Conservation (phyloP, 2,888 invertebrate species). For the Carcina quercana region DNA sequence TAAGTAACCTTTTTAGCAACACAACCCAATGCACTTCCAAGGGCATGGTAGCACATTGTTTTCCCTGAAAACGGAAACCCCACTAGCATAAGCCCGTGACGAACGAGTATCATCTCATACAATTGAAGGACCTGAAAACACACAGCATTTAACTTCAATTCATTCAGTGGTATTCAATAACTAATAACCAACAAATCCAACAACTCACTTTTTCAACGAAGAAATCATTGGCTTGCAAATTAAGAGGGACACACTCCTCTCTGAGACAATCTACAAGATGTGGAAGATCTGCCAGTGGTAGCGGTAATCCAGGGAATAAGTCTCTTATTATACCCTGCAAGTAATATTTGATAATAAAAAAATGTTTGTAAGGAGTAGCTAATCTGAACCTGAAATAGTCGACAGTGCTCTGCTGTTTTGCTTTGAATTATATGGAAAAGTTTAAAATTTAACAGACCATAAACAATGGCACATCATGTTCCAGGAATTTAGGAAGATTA, state of each 20-base stretch:
- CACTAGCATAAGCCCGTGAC: conserved; percentile 96
- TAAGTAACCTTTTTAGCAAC: conserved; percentile 79
- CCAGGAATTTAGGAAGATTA: conserved; percentile 94
- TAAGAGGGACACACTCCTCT: conserved; percentile 79
- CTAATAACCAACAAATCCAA: not conserved
- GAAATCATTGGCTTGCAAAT: conserved; percentile 88
- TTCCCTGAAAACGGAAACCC: conserved; percentile 95
- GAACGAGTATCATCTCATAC: conserved; percentile 95
- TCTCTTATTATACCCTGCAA: conserved; percentile 92
- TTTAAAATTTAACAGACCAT: too few species aligned
- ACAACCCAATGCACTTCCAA: conserved; percentile 86
- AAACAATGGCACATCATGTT: conserved; percentile 91
- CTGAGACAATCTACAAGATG: conserved; percentile 55
- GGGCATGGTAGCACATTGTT: conserved; percentile 86
- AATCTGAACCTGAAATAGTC: too few species aligned
- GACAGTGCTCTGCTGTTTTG: too few species aligned
- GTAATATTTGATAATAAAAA: too few species aligned
- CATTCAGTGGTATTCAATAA: too few species aligned
- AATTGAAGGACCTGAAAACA: conserved; percentile 76
- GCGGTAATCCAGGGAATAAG: conserved; percentile 89
- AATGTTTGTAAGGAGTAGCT: too few species aligned
- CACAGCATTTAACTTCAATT: too few species aligned
- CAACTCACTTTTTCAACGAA: conserved; percentile 84
- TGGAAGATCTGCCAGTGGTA: conserved; percentile 87
- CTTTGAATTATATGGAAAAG: too few species aligned